Base-by-base conservation (phyloP, 2,113 vertebrate genomes). In the Tamias sibiricus region DNA sequence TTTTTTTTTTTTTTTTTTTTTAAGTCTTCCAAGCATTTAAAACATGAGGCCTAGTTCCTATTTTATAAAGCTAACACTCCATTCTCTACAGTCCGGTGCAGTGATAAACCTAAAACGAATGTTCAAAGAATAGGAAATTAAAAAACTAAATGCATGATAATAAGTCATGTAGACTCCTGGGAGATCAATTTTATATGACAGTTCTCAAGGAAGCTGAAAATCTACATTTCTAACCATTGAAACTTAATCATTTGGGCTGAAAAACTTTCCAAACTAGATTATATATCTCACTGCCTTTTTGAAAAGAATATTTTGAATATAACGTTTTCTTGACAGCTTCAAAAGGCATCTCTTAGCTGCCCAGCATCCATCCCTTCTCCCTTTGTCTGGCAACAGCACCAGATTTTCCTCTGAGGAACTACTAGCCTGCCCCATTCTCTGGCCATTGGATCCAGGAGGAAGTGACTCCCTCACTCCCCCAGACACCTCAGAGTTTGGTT, bases 251-350 rank as follows among this genome's bases (percentile, higher is more conserved):
- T 91, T 96, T 94, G 32, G 42, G 47, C 40, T 88, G 40, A 92
- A 90, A 95, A 89, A 90, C 35, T 90, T 96, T 88, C 66, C 74
- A 92, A 96, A 85, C 22, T 66, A 90, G 71, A 92, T 91, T 94
- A 77, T 49, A 62, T 14, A 95, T 75, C 54, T 75, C 57, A 88
- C 4, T 77, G 40, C 32, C 62, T 64, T 95, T 92, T 49, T 87
- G 26, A 71, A 87, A 91, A 94, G 59, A 74, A 35, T 87, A 92
- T 79, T 83, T 91, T 96, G 76, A 90, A 86, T 83, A 37, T 69
- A 95, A 62, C 32, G 86, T 94, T 91, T 87, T 76, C 75, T 40
- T 97, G 24, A 87, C 57, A 40, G 68, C 52, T 96, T 16, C 44
- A 87, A 66, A 35, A 35, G 59, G 75, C 10, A 95, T 82, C 40